Base-by-base conservation (phyloP, 2,888 invertebrate species). In the Cantharis nigra region DNA sequence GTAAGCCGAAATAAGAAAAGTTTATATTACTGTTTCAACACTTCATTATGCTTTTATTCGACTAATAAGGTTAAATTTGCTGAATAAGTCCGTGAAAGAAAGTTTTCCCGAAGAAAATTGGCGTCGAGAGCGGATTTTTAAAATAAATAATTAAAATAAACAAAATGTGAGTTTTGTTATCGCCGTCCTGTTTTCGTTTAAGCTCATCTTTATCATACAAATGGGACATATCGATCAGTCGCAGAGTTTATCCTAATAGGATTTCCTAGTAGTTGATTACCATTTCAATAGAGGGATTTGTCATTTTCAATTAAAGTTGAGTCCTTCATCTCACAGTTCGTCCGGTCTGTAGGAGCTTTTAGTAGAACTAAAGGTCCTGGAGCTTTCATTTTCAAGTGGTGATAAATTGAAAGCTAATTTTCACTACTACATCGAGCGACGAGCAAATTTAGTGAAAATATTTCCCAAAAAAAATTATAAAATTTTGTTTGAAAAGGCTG, bases 281-380 rank as follows among this genome's bases (percentile, higher is more conserved):
- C 89, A 89, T 89, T 89, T 89, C 88, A 89, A 89, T 89, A 88
- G 89, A 88, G 88, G 89, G 89, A 89, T 89, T 89, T 89, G 89
- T 89, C 89, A 89, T 89, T 89, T 89, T 89, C 89, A 89, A 89
- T 89, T 89, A 89, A 89, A 89, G 89, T 89, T 89, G 89, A 89
- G 89, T 89, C 88, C 87, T 87, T 87, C 86, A 86, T 87, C 87
- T 86, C 87, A 84, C 86, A 85, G 81, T 81, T 75, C 78, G 78
- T 78, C 76, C 81, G 76, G 74, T 72, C 72, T 74, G 78, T 71
- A 73, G 74, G 74, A 75, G 79, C 81, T 80, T 79, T 78, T 81
- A 79, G 76, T 70, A 75, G 80, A 77, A 80, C 80, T 78, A 81
- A 81, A 81, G 80, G 80, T 81, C 80, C 74, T 70, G 70, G 28